phyloP scores from a whole-genome alignment of 1,140 invertebrate species.

The Melanaphis sacchari region DNA sequence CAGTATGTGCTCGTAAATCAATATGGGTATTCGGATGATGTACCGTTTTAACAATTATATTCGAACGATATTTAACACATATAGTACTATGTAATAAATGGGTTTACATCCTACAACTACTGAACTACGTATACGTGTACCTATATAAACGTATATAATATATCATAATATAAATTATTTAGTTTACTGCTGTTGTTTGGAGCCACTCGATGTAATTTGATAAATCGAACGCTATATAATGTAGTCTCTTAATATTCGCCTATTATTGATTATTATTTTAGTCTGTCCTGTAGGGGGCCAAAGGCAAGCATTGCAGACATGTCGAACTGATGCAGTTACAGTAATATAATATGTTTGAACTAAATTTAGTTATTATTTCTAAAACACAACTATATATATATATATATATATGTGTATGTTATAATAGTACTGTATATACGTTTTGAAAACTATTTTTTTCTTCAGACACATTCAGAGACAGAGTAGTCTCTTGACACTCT shows the following conservation, averaged over 20 bases:
- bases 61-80: neutral
- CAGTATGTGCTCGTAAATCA: neutral
- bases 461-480: neutral
- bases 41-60: neutral
- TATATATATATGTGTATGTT: neutral
- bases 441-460: neutral
- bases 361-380: neutral
- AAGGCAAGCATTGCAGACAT: neutral
- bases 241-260: neutral
- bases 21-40: neutral
- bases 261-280: neutral
- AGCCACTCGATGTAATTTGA: neutral
- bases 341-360: slow-evolving; percentile 25
- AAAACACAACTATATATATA: neutral
- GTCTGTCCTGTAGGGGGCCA: neutral
- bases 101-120: too few relatives aligned
- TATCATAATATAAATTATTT: neutral
- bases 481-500: neutral
- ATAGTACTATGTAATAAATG: neutral
- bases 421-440: neutral
- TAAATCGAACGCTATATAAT: neutral
- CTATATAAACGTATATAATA: neutral
- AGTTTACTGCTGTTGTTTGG: neutral
- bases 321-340: neutral
- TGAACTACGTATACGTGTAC: neutral